Conservation (phyloP, 92 coral and sea anemone genomes). For the Muricea muricata region DNA sequence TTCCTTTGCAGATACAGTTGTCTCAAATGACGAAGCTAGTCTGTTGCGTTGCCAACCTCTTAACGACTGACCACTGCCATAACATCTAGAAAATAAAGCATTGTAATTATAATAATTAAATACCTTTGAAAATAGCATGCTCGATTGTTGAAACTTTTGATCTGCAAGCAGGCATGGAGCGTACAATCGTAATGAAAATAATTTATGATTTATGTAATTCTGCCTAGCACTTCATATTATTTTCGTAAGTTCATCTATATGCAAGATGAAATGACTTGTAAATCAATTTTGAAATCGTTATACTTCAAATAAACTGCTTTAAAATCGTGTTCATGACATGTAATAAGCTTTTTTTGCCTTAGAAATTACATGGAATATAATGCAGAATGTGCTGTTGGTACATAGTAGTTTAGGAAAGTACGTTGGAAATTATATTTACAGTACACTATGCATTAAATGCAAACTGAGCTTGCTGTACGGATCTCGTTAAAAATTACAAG, state of each 20-base stretch:
- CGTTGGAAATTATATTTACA: too few relatives aligned
- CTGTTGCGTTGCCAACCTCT: slow-evolving; percentile 59
- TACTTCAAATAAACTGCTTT: too few relatives aligned
- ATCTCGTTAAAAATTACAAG: not conserved
- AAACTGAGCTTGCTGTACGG: not conserved
- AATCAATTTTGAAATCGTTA: not conserved
- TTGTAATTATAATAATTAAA: not conserved
- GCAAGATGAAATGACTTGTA: not conserved
- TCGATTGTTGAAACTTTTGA: not conserved
- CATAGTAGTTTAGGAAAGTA: too few relatives aligned
- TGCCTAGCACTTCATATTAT: not conserved
- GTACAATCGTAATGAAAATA: not conserved
- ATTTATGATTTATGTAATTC: not conserved
- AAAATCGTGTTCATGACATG: too few relatives aligned
- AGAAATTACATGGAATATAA: too few relatives aligned
- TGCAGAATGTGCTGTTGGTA: too few relatives aligned
- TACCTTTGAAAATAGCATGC: not conserved
- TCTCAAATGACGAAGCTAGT: slow-evolving; percentile 51
- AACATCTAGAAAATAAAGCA: slow-evolving; percentile 40
- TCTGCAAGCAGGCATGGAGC: not conserved
- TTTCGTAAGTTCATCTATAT: not conserved
- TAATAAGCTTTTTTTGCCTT: too few relatives aligned
- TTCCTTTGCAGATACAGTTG: slow-evolving; percentile 53
- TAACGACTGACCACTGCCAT: slow-evolving; percentile 66
- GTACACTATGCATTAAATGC: too few relatives aligned